Conservation (phyloP, 2,113 vertebrate species). For the Chloropsis cyanopogon region DNA sequence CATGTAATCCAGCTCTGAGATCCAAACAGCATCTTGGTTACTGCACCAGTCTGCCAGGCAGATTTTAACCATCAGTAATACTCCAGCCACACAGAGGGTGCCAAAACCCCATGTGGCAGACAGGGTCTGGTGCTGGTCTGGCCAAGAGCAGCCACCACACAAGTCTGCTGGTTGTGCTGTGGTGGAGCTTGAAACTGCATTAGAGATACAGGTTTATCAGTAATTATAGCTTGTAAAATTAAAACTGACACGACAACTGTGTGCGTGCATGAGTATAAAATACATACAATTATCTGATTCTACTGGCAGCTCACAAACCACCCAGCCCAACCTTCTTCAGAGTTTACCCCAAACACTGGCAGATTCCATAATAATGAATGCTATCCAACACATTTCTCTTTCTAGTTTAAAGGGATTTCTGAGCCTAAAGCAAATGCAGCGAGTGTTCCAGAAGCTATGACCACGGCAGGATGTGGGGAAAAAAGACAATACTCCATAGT, state of each 20-base stretch:
- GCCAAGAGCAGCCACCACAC: not conserved
- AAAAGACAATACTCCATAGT: not conserved
- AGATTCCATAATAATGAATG: not conserved
- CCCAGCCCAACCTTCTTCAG: not conserved
- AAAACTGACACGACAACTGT: not conserved
- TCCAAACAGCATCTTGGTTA: not conserved
- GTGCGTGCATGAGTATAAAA: not conserved
- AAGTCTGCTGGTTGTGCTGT: not conserved
- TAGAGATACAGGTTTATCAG: not conserved
- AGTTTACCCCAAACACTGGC: not conserved
- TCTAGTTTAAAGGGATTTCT: not conserved
- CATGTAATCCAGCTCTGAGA: not conserved
- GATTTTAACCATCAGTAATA: not conserved
- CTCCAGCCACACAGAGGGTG: not conserved
- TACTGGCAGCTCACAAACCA: not conserved
- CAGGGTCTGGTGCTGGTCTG: not conserved
- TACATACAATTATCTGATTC: not conserved
- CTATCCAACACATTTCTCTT: not conserved
- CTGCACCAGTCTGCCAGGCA: not conserved
- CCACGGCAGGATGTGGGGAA: conserved; percentile 3
- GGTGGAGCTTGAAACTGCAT: not conserved
- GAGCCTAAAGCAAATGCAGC: not conserved
- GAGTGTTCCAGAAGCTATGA: conserved; percentile 8
- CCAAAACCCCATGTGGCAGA: not conserved
- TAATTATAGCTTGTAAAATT: not conserved